Base-by-base conservation (phyloP, 1,140 invertebrate species). In the Platyura marginata region DNA sequence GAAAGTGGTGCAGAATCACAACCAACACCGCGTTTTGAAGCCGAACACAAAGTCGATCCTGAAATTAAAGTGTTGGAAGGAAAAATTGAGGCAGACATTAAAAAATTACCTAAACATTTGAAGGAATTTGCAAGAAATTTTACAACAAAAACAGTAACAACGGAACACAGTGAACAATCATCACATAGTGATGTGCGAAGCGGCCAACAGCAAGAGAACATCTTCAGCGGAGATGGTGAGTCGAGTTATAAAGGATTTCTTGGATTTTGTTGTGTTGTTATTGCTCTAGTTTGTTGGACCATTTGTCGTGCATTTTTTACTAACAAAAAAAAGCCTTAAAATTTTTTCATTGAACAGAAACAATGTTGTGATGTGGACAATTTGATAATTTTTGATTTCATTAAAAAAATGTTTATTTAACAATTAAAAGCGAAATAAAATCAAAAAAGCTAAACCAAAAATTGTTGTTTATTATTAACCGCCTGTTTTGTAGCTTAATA, bases 41-140 rank as follows among this genome's bases (percentile, higher is more conserved):
- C 56, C 58, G 48, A 79, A 71, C 52, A 65, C 69, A 47, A 74
- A 42, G 70, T 75, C 40, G 68, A 72, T 44, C 55, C 67, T 10
- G 66, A 70, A 25, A 62, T 65, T 21, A 66, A 48, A 33, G 57
- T 68, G 6, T 44, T 52, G 0, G 59, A 57, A 32, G 57, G 67
- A 21, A 65, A 74, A 50, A 59, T 64, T 40, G 55, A 73, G 41
- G 71, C 65, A 43, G 71, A 76, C 47, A 62, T 75, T 4, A 65
- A 66, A 43, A 68, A 69, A 29, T 60, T 84, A 22, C 81, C 82
- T 0, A 74, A 69, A 47, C 82, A 85, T 59, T 63, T 86, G 44
- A 70, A 74, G 49, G 81, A 85, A 50, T 78, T 81, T 50, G 67
- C 79, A 41, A 66, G 65, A 41, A 19, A 46, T 72, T 79, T 32